A percentile compares a stretch with the other conserved stretches of the same genome.
Conservation (phyloP, 2,797 vertebrate genomes). For the Spinibarbus caldwelli region DNA sequence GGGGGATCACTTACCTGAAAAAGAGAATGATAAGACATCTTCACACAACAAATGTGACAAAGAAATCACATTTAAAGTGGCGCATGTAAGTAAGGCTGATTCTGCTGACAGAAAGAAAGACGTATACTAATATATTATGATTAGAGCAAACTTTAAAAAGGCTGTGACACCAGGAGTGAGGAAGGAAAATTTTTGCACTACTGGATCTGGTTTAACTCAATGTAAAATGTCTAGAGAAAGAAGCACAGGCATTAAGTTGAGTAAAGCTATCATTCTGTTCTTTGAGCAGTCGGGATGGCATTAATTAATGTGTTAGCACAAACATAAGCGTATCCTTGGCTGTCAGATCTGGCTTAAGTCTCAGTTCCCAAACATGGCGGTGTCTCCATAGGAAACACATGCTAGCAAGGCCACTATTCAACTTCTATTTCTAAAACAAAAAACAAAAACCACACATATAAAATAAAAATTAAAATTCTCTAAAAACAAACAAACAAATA, state of each 20-base stretch:
- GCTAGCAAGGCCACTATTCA: background rate
- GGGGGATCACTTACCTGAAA: slow-evolving; percentile 85
- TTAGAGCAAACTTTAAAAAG: background rate
- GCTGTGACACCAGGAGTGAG: background rate
- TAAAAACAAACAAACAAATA: background rate
- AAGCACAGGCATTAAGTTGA: background rate
- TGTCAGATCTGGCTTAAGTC: slow-evolving; percentile 33
- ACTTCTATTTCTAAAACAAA: background rate
- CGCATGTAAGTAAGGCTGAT: background rate
- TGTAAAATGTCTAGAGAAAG: background rate
- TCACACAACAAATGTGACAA: background rate
- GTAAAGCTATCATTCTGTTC: background rate
- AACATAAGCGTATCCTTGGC: slow-evolving; percentile 37
- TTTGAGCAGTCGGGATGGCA: slow-evolving; percentile 3
- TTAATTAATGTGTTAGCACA: slow-evolving; percentile 36
- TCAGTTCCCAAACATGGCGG: slow-evolving; percentile 35
- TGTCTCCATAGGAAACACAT: slow-evolving; percentile 22
- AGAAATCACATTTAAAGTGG: background rate
- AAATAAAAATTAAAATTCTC: background rate
- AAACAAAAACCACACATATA: background rate
- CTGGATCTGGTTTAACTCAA: background rate
- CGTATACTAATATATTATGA: background rate
- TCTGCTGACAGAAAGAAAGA: background rate
- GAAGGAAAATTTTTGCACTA: slow-evolving; percentile 32
- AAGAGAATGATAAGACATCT: background rate